Evolutionary conservation across 2,797 vertebrate genomes (phyloP).

Genomic region (Pangasius larnaudii): DNA sequence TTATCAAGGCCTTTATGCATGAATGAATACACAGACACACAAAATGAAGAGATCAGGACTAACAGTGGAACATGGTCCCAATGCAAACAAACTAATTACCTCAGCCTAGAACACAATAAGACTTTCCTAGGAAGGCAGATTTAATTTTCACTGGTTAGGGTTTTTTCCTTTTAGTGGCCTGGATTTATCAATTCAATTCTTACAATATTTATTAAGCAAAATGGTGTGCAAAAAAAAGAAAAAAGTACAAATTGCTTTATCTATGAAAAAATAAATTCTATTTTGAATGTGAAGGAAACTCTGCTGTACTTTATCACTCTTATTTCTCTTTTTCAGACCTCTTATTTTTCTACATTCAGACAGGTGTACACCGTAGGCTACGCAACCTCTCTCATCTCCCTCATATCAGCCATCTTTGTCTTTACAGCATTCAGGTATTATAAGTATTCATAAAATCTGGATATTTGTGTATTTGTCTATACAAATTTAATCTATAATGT

Average conservation of each 20-base stretch:
- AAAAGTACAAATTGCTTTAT: background rate
- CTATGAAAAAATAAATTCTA: background rate
- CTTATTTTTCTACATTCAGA: constrained; percentile 82
- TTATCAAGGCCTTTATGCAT: background rate
- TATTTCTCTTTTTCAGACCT: constrained; percentile 72
- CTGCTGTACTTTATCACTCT: background rate
- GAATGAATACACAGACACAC: constrained; percentile 21
- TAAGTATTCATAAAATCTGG: background rate
- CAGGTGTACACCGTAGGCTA: constrained; percentile 81
- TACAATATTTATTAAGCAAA: background rate
- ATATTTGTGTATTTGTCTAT: background rate
- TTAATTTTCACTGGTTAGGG: constrained; percentile 40
- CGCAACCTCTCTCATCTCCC: constrained; percentile 78
- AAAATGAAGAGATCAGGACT: constrained; percentile 13
- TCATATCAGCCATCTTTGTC: constrained; percentile 78
- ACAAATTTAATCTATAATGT: background rate
- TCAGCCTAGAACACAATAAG: constrained; percentile 18
- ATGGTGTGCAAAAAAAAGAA: background rate
- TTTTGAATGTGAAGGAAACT: background rate
- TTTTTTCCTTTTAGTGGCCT: constrained; percentile 15
- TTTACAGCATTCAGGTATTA: constrained; percentile 77
- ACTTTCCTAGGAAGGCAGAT: constrained; percentile 19
- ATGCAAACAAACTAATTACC: constrained; percentile 45
- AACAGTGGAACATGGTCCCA: constrained; percentile 38
- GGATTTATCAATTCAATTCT: background rate